Base-by-base conservation (phyloP, 2,888 invertebrate species). In the Carcina quercana region DNA sequence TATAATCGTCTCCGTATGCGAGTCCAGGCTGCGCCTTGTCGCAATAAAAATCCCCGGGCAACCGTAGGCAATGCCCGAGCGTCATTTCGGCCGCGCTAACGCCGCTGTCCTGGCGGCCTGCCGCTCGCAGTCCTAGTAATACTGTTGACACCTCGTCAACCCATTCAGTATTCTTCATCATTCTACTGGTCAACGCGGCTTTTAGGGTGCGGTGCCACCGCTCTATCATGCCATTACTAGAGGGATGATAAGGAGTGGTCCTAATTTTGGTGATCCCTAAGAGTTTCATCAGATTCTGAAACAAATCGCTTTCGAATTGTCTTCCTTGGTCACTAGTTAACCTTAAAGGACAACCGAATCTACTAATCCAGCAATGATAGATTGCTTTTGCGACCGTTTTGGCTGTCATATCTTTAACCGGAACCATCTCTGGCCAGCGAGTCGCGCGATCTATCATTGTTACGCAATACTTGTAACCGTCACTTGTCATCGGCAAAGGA, bases 81-180 rank as follows among this genome's bases (percentile, higher is more conserved):
- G 32, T 20, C n/a, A 47, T 6, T 20, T 43, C 37, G 3, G 43
- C 43, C 1, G 41, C 34, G 14, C 35, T 37, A 2, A 32, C 30
- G 1, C 30, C 25, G 3, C 13, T 34, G 22, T 45, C 41, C 3
- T 22, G 28, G 1, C 43, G 36, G 1, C 13, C 2, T 1, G 40
- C 40, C 4, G 39, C 34, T 3, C 44, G 32, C 10, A 41, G 26
- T 1, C 42, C 58, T 7, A 49, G 49, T 15, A 51, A 33, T 0
- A 74, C 46, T 2, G 60, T 52, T 2, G 59, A 38, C 4, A 50
- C 20, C 34, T 64, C 59, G 1, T 60, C 32, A 0, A 57, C 58
- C 8, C 57, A 43, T n/a, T 6, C 10, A 2, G 32, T 15, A 3
- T 1, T 30, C n/a, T 11, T 11, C 5, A 24, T 11, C 2, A 32